A percentile compares a stretch with the other conserved stretches of the same genome.
These are phyloP conservation scores for Pseudolaguvia tuberculata DNA, from an alignment of 2,113 vertebrate genomes.

Conservation along the genomic window DNA sequence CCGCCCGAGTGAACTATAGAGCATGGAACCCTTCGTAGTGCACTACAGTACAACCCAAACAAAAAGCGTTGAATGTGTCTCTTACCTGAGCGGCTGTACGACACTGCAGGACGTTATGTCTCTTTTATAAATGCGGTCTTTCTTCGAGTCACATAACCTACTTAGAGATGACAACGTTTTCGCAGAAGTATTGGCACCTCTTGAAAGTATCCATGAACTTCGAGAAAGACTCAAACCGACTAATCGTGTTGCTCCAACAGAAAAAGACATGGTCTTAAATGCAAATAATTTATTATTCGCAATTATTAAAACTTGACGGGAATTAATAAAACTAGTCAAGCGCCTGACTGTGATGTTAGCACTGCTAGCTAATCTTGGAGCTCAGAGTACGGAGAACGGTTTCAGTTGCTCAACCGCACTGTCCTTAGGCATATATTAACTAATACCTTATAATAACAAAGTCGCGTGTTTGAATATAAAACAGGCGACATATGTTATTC, in stretches of 20 bases:
- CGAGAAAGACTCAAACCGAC: slow-evolving; percentile 1
- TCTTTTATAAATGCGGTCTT: slow-evolving; percentile 3
- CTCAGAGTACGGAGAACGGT: slow-evolving; percentile 4
- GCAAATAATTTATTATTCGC: neutral
- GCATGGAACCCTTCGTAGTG: neutral
- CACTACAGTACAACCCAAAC: neutral
- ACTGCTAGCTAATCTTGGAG: neutral
- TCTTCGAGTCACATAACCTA: neutral
- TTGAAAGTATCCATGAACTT: neutral
- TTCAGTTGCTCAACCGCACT: neutral
- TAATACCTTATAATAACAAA: neutral
- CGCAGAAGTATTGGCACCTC: slow-evolving; percentile 1
- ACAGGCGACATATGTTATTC: neutral
- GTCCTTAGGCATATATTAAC: neutral
- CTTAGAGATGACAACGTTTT: neutral
- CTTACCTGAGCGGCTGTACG: slow-evolving; percentile 33
- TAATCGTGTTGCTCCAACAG: neutral
- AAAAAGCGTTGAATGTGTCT: too few relatives aligned
- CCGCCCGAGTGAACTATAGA: neutral
- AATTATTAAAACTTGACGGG: neutral
- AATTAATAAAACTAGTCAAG: neutral
- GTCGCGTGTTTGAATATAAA: neutral
- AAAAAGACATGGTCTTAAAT: slow-evolving; percentile 7
- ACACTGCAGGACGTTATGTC: slow-evolving; percentile 8
- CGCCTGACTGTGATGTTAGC: neutral